phyloP scores from a whole-genome alignment of 2,113 vertebrate genomes.

The Callipepla californica region DNA sequence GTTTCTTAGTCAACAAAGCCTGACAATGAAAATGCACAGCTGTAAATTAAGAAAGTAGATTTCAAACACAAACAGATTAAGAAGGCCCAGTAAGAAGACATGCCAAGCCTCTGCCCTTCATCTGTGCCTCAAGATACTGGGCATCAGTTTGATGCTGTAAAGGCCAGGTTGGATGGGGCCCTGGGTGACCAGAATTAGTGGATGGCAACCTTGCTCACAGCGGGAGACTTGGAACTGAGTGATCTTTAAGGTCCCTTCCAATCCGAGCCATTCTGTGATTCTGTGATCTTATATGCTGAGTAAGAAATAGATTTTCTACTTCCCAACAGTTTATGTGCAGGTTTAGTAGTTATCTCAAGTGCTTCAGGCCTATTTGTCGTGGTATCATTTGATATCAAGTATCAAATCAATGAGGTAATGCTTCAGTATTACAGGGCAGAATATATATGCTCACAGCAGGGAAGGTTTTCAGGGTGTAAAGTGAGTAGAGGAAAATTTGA shows the following conservation, averaged over 20 bases:
- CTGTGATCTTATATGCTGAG: neutral
- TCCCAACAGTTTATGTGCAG: neutral
- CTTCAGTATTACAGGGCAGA: neutral
- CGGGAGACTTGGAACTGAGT: no score
- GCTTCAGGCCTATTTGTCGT: neutral
- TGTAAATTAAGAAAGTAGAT: neutral
- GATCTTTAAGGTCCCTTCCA: no score
- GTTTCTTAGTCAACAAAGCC: neutral
- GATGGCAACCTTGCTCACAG: no score
- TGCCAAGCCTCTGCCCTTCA: neutral
- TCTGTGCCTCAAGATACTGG: neutral
- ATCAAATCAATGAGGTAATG: constrained; percentile 6
- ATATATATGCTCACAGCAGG: neutral
- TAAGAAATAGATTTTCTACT: neutral
- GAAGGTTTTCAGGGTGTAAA: neutral
- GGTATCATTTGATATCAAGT: constrained; percentile 1
- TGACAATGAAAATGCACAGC: neutral
- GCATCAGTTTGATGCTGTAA: neutral
- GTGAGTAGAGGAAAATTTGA: neutral
- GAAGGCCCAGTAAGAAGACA: neutral
- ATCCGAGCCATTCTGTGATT: no score
- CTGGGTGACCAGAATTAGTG: no score
- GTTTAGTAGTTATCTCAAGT: neutral
- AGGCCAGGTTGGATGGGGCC: no score
- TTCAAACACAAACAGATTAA: neutral